A percentile compares a stretch with the other conserved stretches of the same genome.
Conservation (phyloP, 2,113 vertebrate species). For the Phylloscopus trochilus region DNA sequence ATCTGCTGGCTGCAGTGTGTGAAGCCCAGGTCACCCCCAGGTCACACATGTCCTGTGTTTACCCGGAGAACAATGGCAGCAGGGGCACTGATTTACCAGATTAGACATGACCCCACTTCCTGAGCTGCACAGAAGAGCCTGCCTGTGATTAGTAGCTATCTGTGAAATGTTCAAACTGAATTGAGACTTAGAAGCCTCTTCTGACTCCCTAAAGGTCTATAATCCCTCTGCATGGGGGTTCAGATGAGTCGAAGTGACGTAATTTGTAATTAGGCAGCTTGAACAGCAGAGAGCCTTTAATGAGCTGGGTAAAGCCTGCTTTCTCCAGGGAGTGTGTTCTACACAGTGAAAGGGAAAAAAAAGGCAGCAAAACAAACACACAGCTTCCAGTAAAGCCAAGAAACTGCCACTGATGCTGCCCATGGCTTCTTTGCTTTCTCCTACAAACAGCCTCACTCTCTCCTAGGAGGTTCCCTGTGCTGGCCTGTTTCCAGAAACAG, state of each 20-base stretch:
- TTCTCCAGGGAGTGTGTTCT: neutral
- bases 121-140: neutral
- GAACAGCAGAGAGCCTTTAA: neutral
- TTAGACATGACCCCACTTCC: neutral
- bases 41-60: neutral
- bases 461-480: neutral
- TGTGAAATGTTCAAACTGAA: constrained; percentile 29
- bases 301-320: neutral
- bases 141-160: constrained; percentile 41
- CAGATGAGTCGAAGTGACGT: constrained; percentile 11
- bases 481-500: neutral
- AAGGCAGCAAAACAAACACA: neutral
- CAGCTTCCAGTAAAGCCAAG: neutral
- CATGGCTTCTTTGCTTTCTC: neutral
- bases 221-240: neutral
- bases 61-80: neutral
- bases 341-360: fast-evolving
- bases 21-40: neutral
- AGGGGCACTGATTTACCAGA: neutral
- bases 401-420: neutral
- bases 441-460: neutral
- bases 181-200: constrained; percentile 25
- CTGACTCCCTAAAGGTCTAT: neutral
- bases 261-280: constrained; percentile 31
- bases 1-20: neutral